phyloP scores from a whole-genome alignment of 2,888 invertebrate species.

The Odontomyia ornata region DNA sequence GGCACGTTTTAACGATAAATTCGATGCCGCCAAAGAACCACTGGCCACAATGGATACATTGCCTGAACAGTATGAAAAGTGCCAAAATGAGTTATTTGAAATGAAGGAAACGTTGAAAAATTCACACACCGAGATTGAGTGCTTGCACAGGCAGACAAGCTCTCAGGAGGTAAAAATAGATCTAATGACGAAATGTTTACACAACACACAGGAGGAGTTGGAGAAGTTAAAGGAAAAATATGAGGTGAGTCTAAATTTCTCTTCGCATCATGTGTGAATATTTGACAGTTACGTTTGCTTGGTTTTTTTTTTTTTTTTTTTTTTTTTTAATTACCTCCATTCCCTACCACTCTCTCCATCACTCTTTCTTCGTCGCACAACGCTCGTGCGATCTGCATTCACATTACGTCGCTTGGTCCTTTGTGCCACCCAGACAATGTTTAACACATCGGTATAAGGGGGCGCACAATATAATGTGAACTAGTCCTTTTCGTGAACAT shows the following conservation, averaged over 20 bases:
- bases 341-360: no score
- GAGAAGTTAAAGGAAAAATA: constrained; percentile 55
- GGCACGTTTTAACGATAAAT: constrained; percentile 70
- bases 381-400: no score
- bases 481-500: no score
- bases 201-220: constrained; percentile 57
- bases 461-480: no score
- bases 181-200: constrained; percentile 55
- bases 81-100: constrained; percentile 58
- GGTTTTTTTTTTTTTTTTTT: no score
- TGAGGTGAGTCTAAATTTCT: constrained; percentile 57
- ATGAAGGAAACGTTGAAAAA: constrained; percentile 57
- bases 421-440: no score
- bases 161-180: constrained; percentile 57
- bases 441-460: no score
- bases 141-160: constrained; percentile 57
- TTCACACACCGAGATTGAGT: constrained; percentile 55
- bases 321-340: no score
- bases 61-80: constrained; percentile 67
- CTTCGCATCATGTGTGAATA: no score
- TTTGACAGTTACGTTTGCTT: no score
- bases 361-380: no score
- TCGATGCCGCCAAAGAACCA: constrained; percentile 66
- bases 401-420: no score
- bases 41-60: constrained; percentile 66